Percentiles rank a stretch among this genome's conserved stretches.
These are phyloP conservation scores for Haliaeetus leucogaster DNA, from an alignment of 2,113 vertebrate genomes.

Conservation along the genomic window DNA sequence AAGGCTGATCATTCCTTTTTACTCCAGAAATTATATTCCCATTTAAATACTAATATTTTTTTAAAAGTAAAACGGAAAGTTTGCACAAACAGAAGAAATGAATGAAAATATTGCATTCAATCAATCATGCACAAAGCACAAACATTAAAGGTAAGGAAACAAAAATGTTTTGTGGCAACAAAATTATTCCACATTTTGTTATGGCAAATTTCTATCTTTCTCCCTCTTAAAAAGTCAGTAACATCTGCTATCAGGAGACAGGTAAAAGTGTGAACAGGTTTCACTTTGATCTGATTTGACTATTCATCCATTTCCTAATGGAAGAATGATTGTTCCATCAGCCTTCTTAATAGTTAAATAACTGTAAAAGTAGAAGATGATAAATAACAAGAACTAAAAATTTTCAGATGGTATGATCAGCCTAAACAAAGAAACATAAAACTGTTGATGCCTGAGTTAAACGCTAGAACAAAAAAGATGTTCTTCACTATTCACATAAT, in stretches of 20 bases:
- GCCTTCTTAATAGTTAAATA: neutral
- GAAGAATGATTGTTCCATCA: neutral
- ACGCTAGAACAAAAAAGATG: rapidly evolving
- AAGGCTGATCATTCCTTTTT: neutral
- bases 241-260: neutral
- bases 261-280: neutral
- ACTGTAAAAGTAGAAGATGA: neutral
- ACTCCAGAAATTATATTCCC: neutral
- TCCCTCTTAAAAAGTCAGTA: neutral
- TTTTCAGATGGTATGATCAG: neutral
- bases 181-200: neutral
- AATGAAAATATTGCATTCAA: neutral
- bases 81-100: neutral
- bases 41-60: neutral
- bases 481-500: neutral
- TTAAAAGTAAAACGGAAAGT: neutral
- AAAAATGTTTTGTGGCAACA: neutral
- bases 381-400: neutral
- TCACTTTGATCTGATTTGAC: neutral
- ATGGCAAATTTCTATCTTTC: neutral
- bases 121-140: neutral
- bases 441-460: neutral
- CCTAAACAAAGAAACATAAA: neutral
- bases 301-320: neutral
- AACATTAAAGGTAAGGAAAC: neutral